Percentiles rank a stretch among this genome's conserved stretches.
These are phyloP conservation scores for Carposina sasakii DNA, from an alignment of 1,140 invertebrate genomes.

Conservation along the genomic window DNA sequence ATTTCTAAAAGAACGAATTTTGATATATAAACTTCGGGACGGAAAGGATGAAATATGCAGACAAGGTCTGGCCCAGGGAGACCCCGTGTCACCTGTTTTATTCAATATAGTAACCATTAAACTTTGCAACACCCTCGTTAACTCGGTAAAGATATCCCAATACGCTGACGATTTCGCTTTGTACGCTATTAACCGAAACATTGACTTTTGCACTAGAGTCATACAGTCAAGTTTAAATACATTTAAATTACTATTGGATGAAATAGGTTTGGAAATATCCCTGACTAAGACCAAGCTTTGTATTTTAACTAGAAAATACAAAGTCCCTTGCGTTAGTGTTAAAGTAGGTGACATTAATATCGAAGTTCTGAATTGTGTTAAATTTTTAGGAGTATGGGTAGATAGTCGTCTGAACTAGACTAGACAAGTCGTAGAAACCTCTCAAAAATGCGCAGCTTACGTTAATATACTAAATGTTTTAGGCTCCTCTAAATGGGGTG, in stretches of 20 bases:
- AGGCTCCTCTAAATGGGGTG: not conserved
- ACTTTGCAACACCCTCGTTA: slow-evolving; percentile 11
- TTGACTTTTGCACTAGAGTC: not conserved
- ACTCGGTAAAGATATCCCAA: slow-evolving; percentile 14
- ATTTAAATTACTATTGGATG: not conserved
- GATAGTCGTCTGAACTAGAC: not conserved
- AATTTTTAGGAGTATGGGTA: slow-evolving; percentile 14
- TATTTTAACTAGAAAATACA: slow-evolving; percentile 17
- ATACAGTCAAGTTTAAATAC: slow-evolving; percentile 14
- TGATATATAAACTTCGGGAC: not conserved
- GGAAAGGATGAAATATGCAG: not conserved
- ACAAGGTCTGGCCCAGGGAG: slow-evolving; percentile 21
- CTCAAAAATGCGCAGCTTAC: not conserved
- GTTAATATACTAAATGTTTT: slow-evolving; percentile 5
- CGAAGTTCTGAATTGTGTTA: slow-evolving; percentile 11
- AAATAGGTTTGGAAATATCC: slow-evolving; percentile 14
- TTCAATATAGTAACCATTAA: slow-evolving; percentile 20
- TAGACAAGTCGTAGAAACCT: not conserved
- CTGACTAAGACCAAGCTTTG: slow-evolving; percentile 22
- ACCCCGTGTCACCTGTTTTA: slow-evolving; percentile 23
- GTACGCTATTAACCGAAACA: slow-evolving; percentile 7
- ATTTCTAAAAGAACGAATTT: not conserved
- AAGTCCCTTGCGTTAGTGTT: slow-evolving; percentile 1
- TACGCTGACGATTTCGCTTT: slow-evolving; percentile 28
- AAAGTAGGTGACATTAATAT: slow-evolving; percentile 8